Conservation (phyloP, 2,888 invertebrate genomes). For the Merodon equestris region DNA sequence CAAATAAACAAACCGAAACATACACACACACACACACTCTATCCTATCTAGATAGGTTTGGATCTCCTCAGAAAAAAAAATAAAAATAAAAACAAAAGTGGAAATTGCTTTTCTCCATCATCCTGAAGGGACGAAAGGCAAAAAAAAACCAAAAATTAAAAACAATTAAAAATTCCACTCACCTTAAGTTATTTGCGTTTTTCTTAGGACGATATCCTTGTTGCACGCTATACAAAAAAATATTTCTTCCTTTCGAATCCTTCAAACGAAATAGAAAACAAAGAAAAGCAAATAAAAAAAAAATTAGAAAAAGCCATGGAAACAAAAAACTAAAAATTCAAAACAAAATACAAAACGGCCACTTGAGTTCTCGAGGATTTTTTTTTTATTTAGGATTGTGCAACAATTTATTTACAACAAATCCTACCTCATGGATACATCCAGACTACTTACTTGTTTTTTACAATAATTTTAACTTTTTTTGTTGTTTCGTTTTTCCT, state of each 20-base stretch:
- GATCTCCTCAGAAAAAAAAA: background rate
- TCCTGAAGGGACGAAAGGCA: no score
- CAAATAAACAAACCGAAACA: background rate
- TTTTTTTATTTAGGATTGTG: constrained; percentile 5
- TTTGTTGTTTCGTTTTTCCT: constrained; percentile 15
- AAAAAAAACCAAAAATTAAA: background rate
- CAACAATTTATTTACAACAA: background rate
- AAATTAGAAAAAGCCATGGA: no score
- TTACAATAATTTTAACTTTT: constrained; percentile 2
- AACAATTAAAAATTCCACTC: constrained; percentile 29
- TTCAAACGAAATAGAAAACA: constrained; percentile 30
- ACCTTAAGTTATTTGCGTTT: constrained; percentile 54
- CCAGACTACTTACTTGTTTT: no score
- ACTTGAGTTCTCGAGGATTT: background rate
- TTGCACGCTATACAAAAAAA: constrained; percentile 16
- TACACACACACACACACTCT: constrained; percentile 1
- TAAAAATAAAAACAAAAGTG: background rate
- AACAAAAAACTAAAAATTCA: constrained; percentile 16
- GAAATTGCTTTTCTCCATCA: background rate
- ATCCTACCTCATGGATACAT: no score
- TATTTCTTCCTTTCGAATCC: constrained; percentile 25
- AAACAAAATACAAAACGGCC: background rate
- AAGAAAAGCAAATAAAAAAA: constrained; percentile 6
- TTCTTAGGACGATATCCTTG: constrained; percentile 49
- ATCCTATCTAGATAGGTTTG: background rate